Conservation (phyloP, 1,140 invertebrate genomes). For the Drosophila parabipectinata region DNA sequence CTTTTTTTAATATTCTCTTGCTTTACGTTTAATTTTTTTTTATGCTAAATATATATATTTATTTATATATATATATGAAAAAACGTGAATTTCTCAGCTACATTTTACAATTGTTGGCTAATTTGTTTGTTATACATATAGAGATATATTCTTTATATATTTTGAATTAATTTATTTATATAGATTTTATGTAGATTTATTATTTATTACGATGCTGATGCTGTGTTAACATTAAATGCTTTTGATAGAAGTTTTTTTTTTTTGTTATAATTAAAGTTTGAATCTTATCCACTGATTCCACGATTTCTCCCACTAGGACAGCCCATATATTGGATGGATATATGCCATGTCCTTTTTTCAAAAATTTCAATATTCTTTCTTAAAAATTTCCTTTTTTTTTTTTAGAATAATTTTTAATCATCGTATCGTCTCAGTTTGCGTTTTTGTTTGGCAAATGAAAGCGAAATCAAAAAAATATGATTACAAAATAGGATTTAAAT, state of each 20-base stretch:
- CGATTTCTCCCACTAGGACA: not conserved
- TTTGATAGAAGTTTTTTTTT: conserved; percentile 57
- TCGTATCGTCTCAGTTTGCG: conserved; percentile 31
- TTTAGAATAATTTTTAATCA: conserved; percentile 32
- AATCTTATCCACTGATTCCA: not conserved
- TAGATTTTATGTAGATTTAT: conserved; percentile 38
- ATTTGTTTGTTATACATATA: conserved; percentile 32
- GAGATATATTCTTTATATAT: conserved; percentile 19
- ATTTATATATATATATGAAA: conserved; percentile 3
- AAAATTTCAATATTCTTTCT: conserved; percentile 1
- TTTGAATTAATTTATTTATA: conserved; percentile 24
- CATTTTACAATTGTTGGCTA: conserved; percentile 57
- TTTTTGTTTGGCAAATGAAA: conserved; percentile 34
- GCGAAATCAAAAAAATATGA: conserved; percentile 9
- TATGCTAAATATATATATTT: conserved; percentile 25
- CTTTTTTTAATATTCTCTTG: conserved; percentile 1
- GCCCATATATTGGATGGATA: conserved; percentile 27
- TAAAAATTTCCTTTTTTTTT: conserved; percentile 17
- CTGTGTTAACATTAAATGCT: conserved; percentile 64
- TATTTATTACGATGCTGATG: conserved; percentile 32
- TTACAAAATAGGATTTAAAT: conserved; percentile 53
- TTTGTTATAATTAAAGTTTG: conserved; percentile 13
- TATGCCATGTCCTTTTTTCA: conserved; percentile 1
- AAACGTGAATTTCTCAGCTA: conserved; percentile 47
- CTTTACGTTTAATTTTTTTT: conserved; percentile 4